Base-by-base conservation (phyloP, 2,888 invertebrate species). In the Standfussiana lucernea region DNA sequence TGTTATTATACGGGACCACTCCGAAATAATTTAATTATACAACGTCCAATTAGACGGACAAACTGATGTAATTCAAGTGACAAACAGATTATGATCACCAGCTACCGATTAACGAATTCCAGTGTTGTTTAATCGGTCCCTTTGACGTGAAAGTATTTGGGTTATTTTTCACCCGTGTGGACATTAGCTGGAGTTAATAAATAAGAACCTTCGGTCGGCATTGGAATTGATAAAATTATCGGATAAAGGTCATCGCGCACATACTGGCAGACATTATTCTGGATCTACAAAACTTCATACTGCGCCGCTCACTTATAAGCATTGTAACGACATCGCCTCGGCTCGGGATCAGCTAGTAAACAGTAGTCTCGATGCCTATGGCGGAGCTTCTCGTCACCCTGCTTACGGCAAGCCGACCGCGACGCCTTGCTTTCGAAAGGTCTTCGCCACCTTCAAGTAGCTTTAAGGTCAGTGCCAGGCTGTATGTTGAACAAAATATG, bases 61-160 rank as follows among this genome's bases (percentile, higher is more conserved):
- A 61, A 68, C 40, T 42, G 11, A 35, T 8, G 80, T 71, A 56
- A 84, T 74, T 72, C 32, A 50, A 50, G 72, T 84, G 73, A 73
- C 73, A 56, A 61, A 53, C 10, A 42, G n/a, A 64, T 68, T 35
- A 67, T 28, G 1, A 68, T 72, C 32, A 72, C 56, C 13, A 72
- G 72, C 40, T 37, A 83, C 47, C 37, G 21, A 24, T 70, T 73
- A 71, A 61, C 45, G 47, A 71, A 67, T 81, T 76, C 47, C 42
- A 24, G 45, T 1, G 42, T 5, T n/a, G 35, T 67, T 64, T 61
- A 70, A 47, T 42, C 32, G 6, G 40, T n/a, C 24, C 6, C 32
- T 32, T 66, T 81, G 50, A 64, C 65, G 45, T 77, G 59, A 32
- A 47, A 61, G 40, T 61, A 68, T 65, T n/a, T 67, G 50, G 28